Evolutionary conservation across 2,797 vertebrate genomes (phyloP).

Genomic region (Tiaroga cobitis): DNA sequence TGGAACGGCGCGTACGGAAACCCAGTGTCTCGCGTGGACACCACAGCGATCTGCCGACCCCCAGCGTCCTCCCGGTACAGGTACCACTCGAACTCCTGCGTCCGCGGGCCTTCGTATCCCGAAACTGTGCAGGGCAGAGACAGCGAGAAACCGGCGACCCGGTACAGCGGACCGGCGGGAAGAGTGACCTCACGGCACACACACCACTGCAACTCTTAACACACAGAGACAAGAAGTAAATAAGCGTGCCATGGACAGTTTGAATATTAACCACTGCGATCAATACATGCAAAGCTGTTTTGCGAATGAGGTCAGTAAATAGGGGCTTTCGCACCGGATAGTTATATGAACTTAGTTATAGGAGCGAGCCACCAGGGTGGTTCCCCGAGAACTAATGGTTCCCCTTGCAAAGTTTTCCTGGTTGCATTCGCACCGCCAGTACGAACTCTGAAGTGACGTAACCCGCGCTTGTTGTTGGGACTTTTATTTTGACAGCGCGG

Average conservation of each 20-base stretch:
- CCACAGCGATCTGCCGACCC: conserved; percentile 78
- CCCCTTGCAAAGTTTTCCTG: no score
- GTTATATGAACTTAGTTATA: no score
- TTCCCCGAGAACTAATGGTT: no score
- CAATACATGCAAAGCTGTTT: background rate
- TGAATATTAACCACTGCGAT: background rate
- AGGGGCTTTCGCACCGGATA: no score
- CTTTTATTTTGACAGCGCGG: no score
- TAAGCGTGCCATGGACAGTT: background rate
- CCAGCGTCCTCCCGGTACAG: conserved; percentile 77
- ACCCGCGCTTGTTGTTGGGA: no score
- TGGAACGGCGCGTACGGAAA: conserved; percentile 82
- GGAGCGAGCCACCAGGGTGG: no score
- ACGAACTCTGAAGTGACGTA: no score
- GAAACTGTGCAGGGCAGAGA: conserved; percentile 83
- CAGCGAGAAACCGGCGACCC: conserved; percentile 82
- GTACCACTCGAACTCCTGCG: conserved; percentile 92
- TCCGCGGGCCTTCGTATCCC: conserved; percentile 80
- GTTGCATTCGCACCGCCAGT: no score
- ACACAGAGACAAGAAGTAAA: conserved; percentile 19
- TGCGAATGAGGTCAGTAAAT: background rate
- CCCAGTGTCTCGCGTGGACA: conserved; percentile 83
- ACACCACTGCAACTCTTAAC: conserved; percentile 67
- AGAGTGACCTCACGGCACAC: conserved; percentile 82
- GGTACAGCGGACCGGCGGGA: conserved; percentile 83